Percentiles rank a stretch among this genome's conserved stretches.
phyloP scores from a whole-genome alignment of 2,797 vertebrate species.

The Dallia pectoralis region DNA sequence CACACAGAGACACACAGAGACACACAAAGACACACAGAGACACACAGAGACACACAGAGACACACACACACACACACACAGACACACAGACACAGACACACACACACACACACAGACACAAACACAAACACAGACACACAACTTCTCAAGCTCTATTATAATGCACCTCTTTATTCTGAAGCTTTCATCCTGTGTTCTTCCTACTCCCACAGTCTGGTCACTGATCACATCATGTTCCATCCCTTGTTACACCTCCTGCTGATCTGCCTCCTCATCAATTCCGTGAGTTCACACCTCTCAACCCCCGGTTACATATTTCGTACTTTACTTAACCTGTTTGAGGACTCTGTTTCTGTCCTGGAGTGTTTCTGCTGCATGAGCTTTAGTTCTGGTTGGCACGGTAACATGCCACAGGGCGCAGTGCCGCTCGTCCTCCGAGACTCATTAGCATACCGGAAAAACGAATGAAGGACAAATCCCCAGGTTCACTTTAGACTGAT shows the following conservation, averaged over 20 bases:
- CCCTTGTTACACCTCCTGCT: slow-evolving; percentile 64
- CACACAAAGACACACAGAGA: background rate
- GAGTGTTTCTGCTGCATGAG: background rate
- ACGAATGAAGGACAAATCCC: slow-evolving; percentile 9
- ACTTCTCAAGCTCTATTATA: background rate
- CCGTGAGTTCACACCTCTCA: slow-evolving; percentile 61
- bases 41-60: background rate
- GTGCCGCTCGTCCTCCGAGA: slow-evolving; percentile 21
- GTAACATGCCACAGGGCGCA: slow-evolving; percentile 7
- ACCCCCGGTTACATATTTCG: background rate
- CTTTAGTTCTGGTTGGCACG: background rate
- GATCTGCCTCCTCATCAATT: slow-evolving; percentile 60
- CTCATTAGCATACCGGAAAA: slow-evolving; percentile 29
- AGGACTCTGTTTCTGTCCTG: background rate
- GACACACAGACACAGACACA: too few relatives aligned
- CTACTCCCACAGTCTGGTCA: slow-evolving; percentile 41
- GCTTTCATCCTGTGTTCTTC: slow-evolving; percentile 25
- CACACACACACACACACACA: background rate
- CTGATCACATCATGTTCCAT: slow-evolving; percentile 52
- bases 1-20: background rate
- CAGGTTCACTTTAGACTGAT: slow-evolving; percentile 28
- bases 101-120: background rate
- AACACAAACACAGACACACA: background rate
- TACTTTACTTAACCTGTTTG: background rate
- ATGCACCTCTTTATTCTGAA: background rate